Base-by-base conservation (phyloP, 2,888 invertebrate genomes). In the Nemapogon koenigi region DNA sequence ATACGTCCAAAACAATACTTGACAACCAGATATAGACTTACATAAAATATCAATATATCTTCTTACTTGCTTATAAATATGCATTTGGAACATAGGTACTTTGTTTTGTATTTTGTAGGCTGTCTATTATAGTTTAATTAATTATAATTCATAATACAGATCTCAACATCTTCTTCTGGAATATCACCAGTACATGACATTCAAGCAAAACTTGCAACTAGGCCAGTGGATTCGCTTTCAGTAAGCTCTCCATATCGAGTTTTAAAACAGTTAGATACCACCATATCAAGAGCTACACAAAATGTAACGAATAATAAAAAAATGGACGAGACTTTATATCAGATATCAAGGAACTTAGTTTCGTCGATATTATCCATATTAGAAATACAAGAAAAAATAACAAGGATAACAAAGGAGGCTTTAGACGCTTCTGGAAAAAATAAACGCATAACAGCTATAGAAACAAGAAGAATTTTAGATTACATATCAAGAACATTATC, bases 341-440 rank as follows among this genome's bases (percentile, higher is more conserved):
- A 71, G 46, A 62, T 78, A 45, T 70, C 78, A 0, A 75, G 75
- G 46, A 72, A 76, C 40, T 50, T 78, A 22, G 72, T 78, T 16
- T 62, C 68, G n/a, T 59, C 76, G 19, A 73, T 78, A 40, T 52
- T 78, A 41, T 57, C 67, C 1, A 76, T 76, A 43, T 51, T 78
- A 40, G 75, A 78, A 52, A 63, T 69, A 30, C 78, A 78, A 53
- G 76, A 78, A 43, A 78, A 75, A 60, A 72, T 78, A 25, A 78
- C 78, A 2, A 62, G 71, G 52, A 67, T 78, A 14, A 75, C 76
- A 2, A 62, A 58, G 46, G 73, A 76, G 46, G 78, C 78, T 8
- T 53, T 76, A 3, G 72, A 75, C 48, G 73, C 75, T 2, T 66
- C 75, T 3, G 75, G 75, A 1, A 71, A 66, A 52, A 67, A 59